Evolutionary conservation across 2,797 vertebrate species (phyloP).

Genomic region (Tinamus major): DNA sequence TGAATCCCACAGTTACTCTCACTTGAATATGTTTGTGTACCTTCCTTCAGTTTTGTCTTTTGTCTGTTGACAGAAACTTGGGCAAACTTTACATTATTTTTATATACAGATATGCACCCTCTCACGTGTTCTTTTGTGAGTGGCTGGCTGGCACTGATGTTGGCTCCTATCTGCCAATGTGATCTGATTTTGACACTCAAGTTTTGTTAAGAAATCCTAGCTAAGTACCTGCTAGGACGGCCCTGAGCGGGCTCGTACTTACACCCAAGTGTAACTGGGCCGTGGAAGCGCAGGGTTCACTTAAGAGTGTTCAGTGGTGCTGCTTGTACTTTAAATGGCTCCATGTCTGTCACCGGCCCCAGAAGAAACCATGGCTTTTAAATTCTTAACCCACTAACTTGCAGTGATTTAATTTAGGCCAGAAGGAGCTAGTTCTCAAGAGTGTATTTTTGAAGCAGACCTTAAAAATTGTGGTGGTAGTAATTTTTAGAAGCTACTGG

Average conservation of each 20-base stretch:
- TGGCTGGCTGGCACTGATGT: background rate
- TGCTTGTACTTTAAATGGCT: background rate
- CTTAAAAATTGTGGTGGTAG: background rate
- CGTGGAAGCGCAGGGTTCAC: background rate
- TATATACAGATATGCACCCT: background rate
- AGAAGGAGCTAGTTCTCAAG: background rate
- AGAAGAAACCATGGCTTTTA: background rate
- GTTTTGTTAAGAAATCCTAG: rapidly evolving
- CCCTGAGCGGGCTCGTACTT: rapidly evolving
- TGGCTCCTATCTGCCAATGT: background rate
- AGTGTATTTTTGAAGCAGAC: background rate
- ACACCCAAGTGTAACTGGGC: rapidly evolving
- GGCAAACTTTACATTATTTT: background rate
- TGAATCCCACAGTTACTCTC: background rate
- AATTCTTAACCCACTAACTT: too few species aligned
- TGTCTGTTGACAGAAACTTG: background rate
- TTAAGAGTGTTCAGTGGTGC: background rate
- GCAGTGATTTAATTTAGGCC: rapidly evolving
- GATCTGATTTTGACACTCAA: background rate
- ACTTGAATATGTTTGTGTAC: background rate
- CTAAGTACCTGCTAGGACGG: rapidly evolving
- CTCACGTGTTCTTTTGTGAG: background rate
- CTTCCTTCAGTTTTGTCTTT: background rate
- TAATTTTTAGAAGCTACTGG: background rate
- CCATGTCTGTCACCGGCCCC: background rate